A percentile compares a stretch with the other conserved stretches of the same genome.
Evolutionary conservation across 2,888 invertebrate species (phyloP).

Genomic region (Amphipyra tragopoginis): DNA sequence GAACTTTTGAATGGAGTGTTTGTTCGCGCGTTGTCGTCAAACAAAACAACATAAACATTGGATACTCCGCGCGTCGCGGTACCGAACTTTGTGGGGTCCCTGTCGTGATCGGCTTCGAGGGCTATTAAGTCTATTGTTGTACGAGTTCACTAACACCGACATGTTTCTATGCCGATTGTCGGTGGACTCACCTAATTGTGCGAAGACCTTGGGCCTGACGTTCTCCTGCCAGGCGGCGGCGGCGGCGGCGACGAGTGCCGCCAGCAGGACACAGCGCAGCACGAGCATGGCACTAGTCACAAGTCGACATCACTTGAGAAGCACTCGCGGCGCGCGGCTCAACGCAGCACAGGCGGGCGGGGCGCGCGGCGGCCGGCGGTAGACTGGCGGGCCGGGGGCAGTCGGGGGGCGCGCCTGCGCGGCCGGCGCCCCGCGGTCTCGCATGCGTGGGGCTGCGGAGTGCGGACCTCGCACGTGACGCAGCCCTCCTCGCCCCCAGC

Average conservation of each 20-base stretch:
- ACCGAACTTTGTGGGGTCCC: constrained; percentile 67
- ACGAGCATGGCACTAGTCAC: constrained; percentile 89
- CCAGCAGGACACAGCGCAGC: constrained; percentile 86
- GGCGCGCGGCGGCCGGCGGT: constrained; percentile 88
- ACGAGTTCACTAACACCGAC: constrained; percentile 76
- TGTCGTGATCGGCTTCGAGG: constrained; percentile 68
- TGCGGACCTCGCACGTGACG: constrained; percentile 89
- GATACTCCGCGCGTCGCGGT: constrained; percentile 62
- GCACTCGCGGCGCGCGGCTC: constrained; percentile 80
- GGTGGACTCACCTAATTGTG: constrained; percentile 95
- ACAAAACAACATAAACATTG: constrained; percentile 85
- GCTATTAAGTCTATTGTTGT: constrained; percentile 79
- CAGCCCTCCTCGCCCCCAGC: constrained; percentile 87
- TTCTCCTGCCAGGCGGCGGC: constrained; percentile 96
- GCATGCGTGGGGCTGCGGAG: constrained; percentile 89
- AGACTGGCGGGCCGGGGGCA: constrained; percentile 87
- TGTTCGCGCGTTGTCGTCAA: constrained; percentile 83
- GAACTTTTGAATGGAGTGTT: constrained; percentile 80
- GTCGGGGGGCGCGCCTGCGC: constrained; percentile 80
- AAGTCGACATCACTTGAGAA: constrained; percentile 87
- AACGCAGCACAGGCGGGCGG: constrained; percentile 73
- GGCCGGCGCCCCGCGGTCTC: constrained; percentile 87
- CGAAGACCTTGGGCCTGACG: constrained; percentile 97
- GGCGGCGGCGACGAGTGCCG: constrained; percentile 89
- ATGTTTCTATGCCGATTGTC: constrained; percentile 70